These are phyloP conservation scores for Therioaphis trifolii DNA, from an alignment of 2,888 invertebrate genomes.

Conservation along the genomic window DNA sequence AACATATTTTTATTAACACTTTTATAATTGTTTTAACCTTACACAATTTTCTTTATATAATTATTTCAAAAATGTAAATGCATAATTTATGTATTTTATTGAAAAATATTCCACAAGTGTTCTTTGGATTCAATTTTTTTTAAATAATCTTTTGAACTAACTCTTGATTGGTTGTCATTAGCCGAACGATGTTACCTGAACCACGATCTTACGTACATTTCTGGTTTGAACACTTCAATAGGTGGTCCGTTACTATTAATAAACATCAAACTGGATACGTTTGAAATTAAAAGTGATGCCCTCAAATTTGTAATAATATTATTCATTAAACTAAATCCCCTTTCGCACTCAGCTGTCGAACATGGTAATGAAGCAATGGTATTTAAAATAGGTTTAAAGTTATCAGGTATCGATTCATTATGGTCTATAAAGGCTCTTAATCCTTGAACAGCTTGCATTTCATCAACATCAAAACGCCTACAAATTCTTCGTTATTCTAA, in stretches of 20 bases:
- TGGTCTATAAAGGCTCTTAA: too few species aligned
- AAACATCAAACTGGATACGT: background rate
- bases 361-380: too few species aligned
- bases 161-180: background rate
- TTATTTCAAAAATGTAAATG: too few species aligned
- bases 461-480: too few species aligned
- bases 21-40: background rate
- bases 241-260: background rate
- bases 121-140: background rate
- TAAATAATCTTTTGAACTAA: background rate
- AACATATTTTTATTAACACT: background rate
- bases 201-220: background rate
- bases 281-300: background rate
- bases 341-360: too few species aligned
- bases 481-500: too few species aligned
- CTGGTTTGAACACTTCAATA: constrained; percentile 5
- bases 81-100: background rate
- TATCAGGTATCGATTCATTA: too few species aligned
- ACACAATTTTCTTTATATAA: background rate
- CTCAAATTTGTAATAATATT: constrained; percentile 11
- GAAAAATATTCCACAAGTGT: background rate
- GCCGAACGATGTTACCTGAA: background rate
- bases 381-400: too few species aligned
- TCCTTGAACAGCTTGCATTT: too few species aligned
- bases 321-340: constrained; percentile 31